Evolutionary conservation across 2,113 vertebrate species (phyloP), one percentile per base, ranked within the genome.

Genomic region (Calypte anna): DNA sequence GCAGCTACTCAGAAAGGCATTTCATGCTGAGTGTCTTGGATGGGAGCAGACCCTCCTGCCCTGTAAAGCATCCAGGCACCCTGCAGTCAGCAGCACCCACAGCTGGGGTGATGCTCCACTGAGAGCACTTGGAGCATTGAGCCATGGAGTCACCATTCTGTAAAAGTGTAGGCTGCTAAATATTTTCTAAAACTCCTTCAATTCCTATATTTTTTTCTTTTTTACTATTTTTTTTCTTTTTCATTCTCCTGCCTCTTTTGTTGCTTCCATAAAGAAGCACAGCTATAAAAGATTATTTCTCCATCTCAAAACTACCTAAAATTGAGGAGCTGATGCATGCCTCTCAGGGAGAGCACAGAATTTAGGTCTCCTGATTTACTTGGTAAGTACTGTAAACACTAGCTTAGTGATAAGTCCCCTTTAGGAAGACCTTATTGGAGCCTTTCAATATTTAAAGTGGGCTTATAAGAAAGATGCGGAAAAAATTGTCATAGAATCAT

Each of bases 221-320:
- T 3, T 40, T 40, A 40, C 10, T 12, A 12, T 25, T 28, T 24
- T 17, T 31, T 36, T 20, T 36, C 31, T 58, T 54, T 15, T 18
- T 1, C 33, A 25, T n/a, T 2, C 6, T 22, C 48, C 10, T 40
- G 19, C 38, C 8, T 31, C 14, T 28, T 28, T 46, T 2, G 2
- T 58, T 69, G 63, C 46, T 16, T 30, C 20, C 12, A 5, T 25
- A 44, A 2, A 38, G 10, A 1, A 19, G 7, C 24, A 48, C 36
- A 66, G 16, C 55, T 4, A 8, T 31, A 61, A 64, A 43, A 66
- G 54, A 59, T 23, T 18, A 12, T 4, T 46, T 66, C 30, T 22
- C 13, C 12, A 17, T 31, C 68, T 20, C 31, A 62, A 61, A 88
- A 18, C 14, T 6, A 63, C 13, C 14, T 46, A 18, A 78, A 78